Conservation (phyloP, 2,797 vertebrate species). For the Orestias chungarensis region DNA sequence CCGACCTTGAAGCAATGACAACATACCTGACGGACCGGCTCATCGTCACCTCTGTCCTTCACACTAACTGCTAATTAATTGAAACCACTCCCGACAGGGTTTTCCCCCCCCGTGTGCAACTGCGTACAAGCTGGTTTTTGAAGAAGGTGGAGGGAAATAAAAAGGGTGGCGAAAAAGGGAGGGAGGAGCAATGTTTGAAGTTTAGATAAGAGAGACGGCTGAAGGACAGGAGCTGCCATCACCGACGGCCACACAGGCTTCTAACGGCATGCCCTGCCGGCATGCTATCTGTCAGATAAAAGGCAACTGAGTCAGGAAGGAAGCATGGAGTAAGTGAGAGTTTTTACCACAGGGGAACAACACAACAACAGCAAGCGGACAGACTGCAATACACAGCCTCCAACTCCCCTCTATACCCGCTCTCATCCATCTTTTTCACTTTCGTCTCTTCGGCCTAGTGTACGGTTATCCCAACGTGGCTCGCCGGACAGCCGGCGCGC, state of each 20-base stretch:
- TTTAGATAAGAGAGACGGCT: slow-evolving; percentile 55
- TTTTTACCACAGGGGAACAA: slow-evolving; percentile 67
- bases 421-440: slow-evolving; percentile 58
- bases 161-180: slow-evolving; percentile 11
- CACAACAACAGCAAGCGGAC: slow-evolving; percentile 74
- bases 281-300: slow-evolving; percentile 76
- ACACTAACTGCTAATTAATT: slow-evolving; percentile 56
- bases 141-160: background rate
- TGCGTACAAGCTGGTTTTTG: slow-evolving; percentile 42
- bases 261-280: slow-evolving; percentile 37
- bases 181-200: slow-evolving; percentile 47
- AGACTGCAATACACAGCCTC: slow-evolving; percentile 46
- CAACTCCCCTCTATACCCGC: slow-evolving; percentile 59
- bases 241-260: slow-evolving; percentile 52
- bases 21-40: slow-evolving; percentile 57
- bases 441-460: slow-evolving; percentile 48
- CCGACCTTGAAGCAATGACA: slow-evolving; percentile 71
- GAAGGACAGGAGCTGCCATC: slow-evolving; percentile 64
- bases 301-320: slow-evolving; percentile 70
- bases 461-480: slow-evolving; percentile 40
- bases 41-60: slow-evolving; percentile 73
- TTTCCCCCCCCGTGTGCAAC: slow-evolving; percentile 49
- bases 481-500: slow-evolving; percentile 36
- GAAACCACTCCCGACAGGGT: slow-evolving; percentile 46
- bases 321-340: slow-evolving; percentile 55